Base-by-base conservation (phyloP, 2,888 invertebrate species). In the Lasioglossum oenotherae region DNA sequence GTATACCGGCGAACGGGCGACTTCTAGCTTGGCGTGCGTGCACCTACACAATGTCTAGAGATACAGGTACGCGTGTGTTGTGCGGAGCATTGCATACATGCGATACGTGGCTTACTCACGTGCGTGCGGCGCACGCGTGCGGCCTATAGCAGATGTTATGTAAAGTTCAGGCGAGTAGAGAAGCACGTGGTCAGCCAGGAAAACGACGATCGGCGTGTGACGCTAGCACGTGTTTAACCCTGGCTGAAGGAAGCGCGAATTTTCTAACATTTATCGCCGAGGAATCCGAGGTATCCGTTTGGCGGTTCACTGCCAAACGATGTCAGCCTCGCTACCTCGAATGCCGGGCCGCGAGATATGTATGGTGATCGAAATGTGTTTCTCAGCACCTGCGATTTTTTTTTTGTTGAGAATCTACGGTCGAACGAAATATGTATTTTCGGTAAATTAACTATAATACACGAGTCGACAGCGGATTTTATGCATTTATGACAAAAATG, bases 41-140 rank as follows among this genome's bases (percentile, higher is more conserved):
- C 35, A 57, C 76, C 49, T n/a, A 53, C 3, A n/a, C 53, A 23
- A 53, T 2, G 16, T 46, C 14, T 46, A 41, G 41, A 4, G 14
- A 44, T 44, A 14, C 14, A 4, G 2, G 44, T 44, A 0, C 4
- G 14, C 1, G 44, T 57, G n/a, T 57, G 27, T n/a, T 4, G 77
- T 81, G 57, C 4, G 67, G 14, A n/a, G 46, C 16, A 80, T 87
- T 87, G 85, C 49, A 8, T 23, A 53, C 79, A 74, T 73, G 76
- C 44, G 78, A 49, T 80, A 57, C 76, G 80, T 77, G 77, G 71
- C 74, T 79, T 72, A 74, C 85, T 82, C 86, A 81, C 83, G 86
- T 87, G 87, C 82, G 81, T 88, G 82, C n/a, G 77, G 85, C 89
- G 89, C 87, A 90, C 90, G 91, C 81, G 85, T 82, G 86, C 85